phyloP scores from a whole-genome alignment of 2,888 invertebrate species.

The Smittia sp. region DNA sequence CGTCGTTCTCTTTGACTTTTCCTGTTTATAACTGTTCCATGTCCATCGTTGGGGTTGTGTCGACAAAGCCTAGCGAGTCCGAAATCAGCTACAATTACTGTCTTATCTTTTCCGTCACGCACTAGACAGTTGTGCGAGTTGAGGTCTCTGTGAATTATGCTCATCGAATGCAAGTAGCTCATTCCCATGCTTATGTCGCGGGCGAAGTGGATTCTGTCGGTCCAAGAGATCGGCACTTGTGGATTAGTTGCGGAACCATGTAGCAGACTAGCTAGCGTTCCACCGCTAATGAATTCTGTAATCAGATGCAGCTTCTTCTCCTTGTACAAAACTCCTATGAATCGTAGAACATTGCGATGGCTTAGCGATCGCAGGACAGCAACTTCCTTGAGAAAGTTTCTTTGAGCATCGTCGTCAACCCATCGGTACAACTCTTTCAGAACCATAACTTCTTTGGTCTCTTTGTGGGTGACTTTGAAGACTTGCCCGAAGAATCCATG shows the following conservation, averaged over 20 bases:
- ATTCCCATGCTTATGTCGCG: slow-evolving; percentile 91
- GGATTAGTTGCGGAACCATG: slow-evolving; percentile 59
- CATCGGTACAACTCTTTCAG: slow-evolving; percentile 83
- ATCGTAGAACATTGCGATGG: slow-evolving; percentile 86
- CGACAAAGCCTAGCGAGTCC: slow-evolving; percentile 81
- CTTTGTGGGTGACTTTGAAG: slow-evolving; percentile 84
- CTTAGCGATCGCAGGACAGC: slow-evolving; percentile 85
- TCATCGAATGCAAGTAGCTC: slow-evolving; percentile 91
- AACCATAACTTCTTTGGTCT: slow-evolving; percentile 92
- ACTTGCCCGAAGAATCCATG: slow-evolving; percentile 94
- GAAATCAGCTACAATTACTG: slow-evolving; percentile 94
- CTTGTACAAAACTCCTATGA: slow-evolving; percentile 90
- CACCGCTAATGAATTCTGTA: slow-evolving; percentile 90
- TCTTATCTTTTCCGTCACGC: slow-evolving; percentile 80
- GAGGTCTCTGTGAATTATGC: slow-evolving; percentile 91
- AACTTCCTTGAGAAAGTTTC: slow-evolving; percentile 92
- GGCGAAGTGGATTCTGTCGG: slow-evolving; percentile 76
- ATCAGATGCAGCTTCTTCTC: slow-evolving; percentile 88
- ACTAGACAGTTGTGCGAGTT: slow-evolving; percentile 95
- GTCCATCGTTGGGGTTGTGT: slow-evolving; percentile 48
- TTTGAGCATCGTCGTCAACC: slow-evolving; percentile 91
- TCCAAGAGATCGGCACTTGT: slow-evolving; percentile 70
- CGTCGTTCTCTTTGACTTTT: slow-evolving; percentile 66
- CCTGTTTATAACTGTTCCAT: slow-evolving; percentile 49
- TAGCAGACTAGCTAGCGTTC: slow-evolving; percentile 80